Evolutionary conservation across 2,888 invertebrate species (phyloP), one percentile per base, ranked within the genome.

Genomic region (Thalpophila matura): DNA sequence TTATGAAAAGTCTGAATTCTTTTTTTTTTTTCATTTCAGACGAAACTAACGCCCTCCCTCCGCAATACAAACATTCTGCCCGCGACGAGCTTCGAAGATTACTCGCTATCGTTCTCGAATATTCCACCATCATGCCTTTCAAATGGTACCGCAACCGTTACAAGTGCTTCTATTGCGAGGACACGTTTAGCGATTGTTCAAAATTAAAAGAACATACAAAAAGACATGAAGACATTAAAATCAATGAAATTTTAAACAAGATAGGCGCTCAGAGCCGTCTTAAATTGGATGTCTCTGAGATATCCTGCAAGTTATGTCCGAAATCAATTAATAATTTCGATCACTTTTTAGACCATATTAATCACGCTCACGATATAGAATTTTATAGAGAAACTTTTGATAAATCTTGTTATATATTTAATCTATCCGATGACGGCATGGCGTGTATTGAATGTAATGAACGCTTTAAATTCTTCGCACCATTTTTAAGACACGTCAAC

Each of bases 271-370:
- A 71, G 10, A 81, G 65, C 7, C 71, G 77, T 6, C 77, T 90
- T 2, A 91, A 91, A 35, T 70, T 88, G 37, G 90, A 91, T 29
- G 67, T 91, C 0, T 82, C 89, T 0, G 83, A 89, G 2, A 65
- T 87, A 4, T 62, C 77, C 0, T 91, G 90, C 72, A 89, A 84
- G 24, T 63, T 76, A 22, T 91, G 90, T 33, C 69, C 74, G 0
- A 80, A 83, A 61, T 37, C 73, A 0, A 57, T 82, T 2, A 16
- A 50, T 0, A 80, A 24, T 24, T 62, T 88, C 2, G 79, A 85
- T 4, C 80, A 84, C 0, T 82, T 83, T 31, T 45, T 86, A 2
- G 54, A 74, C 0, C 89, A 89, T 37, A 50, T 76, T 0, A 40
- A 27, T 6, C 53, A 76, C 1, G 61, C 49, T 0, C 89, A 89